Conservation (phyloP, 2,888 invertebrate genomes). For the Leptopilina drosophilae region DNA sequence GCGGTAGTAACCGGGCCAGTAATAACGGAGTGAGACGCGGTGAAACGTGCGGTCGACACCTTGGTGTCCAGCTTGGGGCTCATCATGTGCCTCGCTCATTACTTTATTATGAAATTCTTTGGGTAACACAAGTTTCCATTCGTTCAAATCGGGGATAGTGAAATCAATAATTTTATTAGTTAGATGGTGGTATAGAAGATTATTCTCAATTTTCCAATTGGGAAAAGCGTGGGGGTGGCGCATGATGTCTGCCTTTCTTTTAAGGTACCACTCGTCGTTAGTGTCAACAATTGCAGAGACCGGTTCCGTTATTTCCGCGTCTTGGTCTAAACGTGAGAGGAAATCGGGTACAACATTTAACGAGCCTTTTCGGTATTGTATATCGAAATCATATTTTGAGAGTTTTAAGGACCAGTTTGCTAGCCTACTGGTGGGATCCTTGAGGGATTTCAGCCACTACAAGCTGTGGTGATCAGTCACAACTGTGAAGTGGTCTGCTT, state of each 20-base stretch:
- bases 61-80: neutral
- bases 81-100: conserved; percentile 1
- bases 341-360: too few species aligned
- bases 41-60: conserved; percentile 56
- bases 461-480: too few species aligned
- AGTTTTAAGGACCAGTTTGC: too few species aligned
- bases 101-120: conserved; percentile 3
- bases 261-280: conserved; percentile 41
- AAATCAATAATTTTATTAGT: neutral
- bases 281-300: neutral
- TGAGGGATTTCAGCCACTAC: too few species aligned
- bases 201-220: conserved; percentile 42
- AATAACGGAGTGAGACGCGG: conserved; percentile 2
- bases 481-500: too few species aligned
- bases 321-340: too few species aligned
- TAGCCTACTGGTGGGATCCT: too few species aligned
- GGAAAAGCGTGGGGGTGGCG: neutral
- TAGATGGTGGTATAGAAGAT: conserved; percentile 3
- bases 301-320: too few species aligned
- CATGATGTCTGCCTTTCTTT: neutral
- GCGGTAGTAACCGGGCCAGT: too few species aligned
- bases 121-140: conserved; percentile 54
- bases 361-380: too few species aligned
- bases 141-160: conserved; percentile 36
- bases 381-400: too few species aligned